Percentiles rank a stretch among this genome's conserved stretches.
Evolutionary conservation across 2,797 vertebrate species (phyloP).

Genomic region (Dendrocincla tyrannina): DNA sequence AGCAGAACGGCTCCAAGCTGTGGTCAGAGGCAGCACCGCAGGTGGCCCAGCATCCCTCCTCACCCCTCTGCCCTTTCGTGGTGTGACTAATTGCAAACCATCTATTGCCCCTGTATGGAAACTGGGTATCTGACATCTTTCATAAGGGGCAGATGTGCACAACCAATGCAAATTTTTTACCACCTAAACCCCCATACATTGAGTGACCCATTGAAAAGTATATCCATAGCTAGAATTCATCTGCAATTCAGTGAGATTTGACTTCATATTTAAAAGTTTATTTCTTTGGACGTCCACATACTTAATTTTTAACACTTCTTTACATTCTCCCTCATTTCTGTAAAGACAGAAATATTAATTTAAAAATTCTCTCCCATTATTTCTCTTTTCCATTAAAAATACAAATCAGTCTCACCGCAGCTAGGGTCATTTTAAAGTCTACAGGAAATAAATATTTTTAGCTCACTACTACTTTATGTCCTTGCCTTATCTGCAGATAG

Average conservation of each 20-base stretch:
- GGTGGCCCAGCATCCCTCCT: neutral
- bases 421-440: neutral
- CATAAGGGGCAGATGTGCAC: accelerated
- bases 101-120: neutral
- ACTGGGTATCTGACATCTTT: neutral
- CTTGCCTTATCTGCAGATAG: neutral
- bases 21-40: neutral
- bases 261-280: neutral
- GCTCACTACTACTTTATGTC: neutral
- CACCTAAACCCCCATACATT: neutral
- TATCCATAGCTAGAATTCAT: neutral
- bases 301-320: neutral
- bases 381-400: neutral
- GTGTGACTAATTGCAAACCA: accelerated
- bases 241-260: neutral
- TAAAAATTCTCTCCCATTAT: neutral
- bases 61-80: accelerated
- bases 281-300: neutral
- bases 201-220: neutral
- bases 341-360: neutral
- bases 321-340: neutral
- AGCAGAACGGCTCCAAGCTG: neutral
- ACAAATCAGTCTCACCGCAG: neutral
- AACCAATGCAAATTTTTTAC: neutral
- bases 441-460: neutral